A percentile compares a stretch with the other conserved stretches of the same genome.
Conservation (phyloP, 2,797 vertebrate genomes). For the Rhadinocentrus ornatus region DNA sequence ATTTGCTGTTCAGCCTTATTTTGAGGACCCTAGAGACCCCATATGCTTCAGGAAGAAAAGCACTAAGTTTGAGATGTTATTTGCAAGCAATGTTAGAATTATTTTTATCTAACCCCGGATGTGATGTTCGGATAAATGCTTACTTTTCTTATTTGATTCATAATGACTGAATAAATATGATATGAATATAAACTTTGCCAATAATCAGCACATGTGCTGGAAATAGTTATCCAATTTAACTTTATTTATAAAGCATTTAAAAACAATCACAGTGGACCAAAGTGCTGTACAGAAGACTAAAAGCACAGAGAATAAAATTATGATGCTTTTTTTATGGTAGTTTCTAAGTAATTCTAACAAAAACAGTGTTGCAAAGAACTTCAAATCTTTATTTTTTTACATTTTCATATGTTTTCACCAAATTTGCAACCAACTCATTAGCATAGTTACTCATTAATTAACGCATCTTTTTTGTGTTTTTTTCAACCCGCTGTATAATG, state of each 20-base stretch:
- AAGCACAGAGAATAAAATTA: no score
- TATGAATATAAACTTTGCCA: no score
- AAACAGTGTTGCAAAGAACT: neutral
- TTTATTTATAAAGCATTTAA: no score
- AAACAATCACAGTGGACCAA: no score
- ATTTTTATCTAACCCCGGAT: neutral
- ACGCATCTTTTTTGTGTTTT: neutral
- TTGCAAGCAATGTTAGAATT: neutral
- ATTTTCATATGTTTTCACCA: neutral
- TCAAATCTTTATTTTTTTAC: neutral
- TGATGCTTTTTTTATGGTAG: no score
- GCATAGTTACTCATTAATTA: no score
- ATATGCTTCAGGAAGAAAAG: neutral
- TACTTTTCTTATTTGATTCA: no score
- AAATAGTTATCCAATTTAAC: no score
- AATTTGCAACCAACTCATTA: neutral
- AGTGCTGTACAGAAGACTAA: no score
- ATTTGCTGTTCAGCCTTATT: neutral
- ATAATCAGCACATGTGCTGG: no score
- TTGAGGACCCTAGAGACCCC: neutral
- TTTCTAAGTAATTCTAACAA: neutral
- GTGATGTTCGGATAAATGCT: no score
- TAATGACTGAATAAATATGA: no score
- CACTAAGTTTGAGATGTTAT: neutral
- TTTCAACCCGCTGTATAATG: neutral